Conservation (phyloP, 2,113 vertebrate genomes). For the Struthidea cinerea region DNA sequence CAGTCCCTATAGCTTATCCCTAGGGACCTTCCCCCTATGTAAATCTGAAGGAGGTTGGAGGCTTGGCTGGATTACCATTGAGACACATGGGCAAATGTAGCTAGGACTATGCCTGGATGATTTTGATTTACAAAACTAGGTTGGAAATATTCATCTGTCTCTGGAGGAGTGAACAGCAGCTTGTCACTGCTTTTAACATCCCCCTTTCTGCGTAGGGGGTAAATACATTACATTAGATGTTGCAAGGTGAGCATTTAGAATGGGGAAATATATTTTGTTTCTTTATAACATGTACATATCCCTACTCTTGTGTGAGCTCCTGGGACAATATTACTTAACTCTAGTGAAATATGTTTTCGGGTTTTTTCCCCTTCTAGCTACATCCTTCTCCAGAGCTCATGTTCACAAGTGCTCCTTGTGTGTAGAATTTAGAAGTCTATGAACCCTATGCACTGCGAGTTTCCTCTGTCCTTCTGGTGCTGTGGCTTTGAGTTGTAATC, state of each 20-base stretch:
- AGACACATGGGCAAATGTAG: neutral
- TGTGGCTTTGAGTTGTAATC: neutral
- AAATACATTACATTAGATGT: neutral
- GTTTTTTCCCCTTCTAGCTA: neutral
- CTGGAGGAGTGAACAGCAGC: neutral
- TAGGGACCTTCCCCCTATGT: neutral
- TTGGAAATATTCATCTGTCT: neutral
- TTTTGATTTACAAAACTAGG: constrained; percentile 8
- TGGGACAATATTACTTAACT: neutral
- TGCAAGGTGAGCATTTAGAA: neutral
- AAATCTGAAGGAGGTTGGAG: neutral
- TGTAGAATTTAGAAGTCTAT: neutral
- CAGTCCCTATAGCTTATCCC: neutral
- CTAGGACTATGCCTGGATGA: neutral
- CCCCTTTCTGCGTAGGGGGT: neutral
- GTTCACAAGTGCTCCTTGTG: neutral
- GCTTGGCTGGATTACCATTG: neutral
- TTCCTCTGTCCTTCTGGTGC: neutral
- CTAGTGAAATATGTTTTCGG: neutral
- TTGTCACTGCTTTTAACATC: neutral
- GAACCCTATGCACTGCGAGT: neutral
- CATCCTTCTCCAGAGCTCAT: neutral
- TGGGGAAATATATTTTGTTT: neutral
- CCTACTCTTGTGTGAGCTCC: neutral
- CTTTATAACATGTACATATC: neutral